These are phyloP conservation scores for Amblyteles armatorius DNA, from an alignment of 2,888 invertebrate species.

Conservation along the genomic window DNA sequence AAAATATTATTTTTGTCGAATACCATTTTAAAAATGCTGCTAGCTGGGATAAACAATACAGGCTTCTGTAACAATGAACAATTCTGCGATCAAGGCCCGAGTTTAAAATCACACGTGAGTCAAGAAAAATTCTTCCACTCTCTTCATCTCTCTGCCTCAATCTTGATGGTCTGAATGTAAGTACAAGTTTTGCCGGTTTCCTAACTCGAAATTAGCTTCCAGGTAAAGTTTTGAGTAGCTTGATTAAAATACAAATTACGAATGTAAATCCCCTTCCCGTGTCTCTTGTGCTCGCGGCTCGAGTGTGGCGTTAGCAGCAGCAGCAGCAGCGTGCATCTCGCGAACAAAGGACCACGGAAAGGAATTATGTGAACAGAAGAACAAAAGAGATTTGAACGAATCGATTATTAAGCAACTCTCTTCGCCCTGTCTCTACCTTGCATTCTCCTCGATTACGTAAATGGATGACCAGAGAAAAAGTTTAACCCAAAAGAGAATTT, in stretches of 20 bases:
- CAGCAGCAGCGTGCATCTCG: conserved; percentile 2
- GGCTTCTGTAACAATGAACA: too few relatives aligned
- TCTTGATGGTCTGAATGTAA: conserved; percentile 60
- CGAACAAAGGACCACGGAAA: conserved; percentile 57
- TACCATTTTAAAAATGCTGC: background rate
- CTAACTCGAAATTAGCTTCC: conserved; percentile 68
- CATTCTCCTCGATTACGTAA: background rate
- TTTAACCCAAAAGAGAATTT: background rate
- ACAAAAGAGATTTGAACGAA: conserved; percentile 65
- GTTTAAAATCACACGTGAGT: conserved; percentile 30
- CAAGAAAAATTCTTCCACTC: conserved; percentile 27
- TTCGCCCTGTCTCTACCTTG: background rate
- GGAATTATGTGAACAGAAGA: conserved; percentile 67
- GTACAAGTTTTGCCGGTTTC: conserved; percentile 67
- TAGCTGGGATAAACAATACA: background rate
- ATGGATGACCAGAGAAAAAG: background rate
- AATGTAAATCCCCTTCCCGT: conserved; percentile 67
- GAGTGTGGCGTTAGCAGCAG: background rate
- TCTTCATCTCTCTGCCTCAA: background rate
- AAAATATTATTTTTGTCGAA: background rate
- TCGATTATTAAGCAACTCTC: conserved; percentile 64
- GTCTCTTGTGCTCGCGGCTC: conserved; percentile 20
- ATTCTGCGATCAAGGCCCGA: background rate
- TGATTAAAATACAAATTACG: conserved; percentile 73
- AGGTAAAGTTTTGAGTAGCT: conserved; percentile 70